phyloP scores from a whole-genome alignment of 2,113 vertebrate species.

The Platycercus adscitus region DNA sequence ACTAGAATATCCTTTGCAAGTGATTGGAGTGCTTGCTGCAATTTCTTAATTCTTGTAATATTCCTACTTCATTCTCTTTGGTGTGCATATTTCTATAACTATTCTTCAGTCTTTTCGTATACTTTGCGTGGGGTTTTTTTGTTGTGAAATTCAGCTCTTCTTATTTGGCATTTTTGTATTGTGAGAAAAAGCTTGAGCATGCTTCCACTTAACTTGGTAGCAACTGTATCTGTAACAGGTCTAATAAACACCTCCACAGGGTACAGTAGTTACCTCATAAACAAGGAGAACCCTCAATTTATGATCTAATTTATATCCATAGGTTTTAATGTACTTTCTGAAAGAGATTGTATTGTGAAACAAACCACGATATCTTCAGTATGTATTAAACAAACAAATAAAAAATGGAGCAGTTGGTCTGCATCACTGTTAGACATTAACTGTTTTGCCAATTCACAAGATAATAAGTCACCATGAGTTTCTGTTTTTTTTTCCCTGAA shows the following conservation, averaged over 20 bases:
- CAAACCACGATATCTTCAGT: not conserved
- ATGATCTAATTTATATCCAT: constrained; percentile 56
- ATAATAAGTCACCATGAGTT: not conserved
- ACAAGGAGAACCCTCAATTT: constrained; percentile 38
- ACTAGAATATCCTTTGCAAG: not conserved
- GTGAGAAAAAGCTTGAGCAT: not conserved
- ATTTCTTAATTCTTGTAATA: not conserved
- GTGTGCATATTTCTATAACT: not conserved
- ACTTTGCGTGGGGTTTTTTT: not conserved
- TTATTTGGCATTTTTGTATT: not conserved
- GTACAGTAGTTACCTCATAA: constrained; percentile 66
- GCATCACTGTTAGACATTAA: not conserved
- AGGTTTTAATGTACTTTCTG: constrained; percentile 22
- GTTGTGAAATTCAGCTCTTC: not conserved
- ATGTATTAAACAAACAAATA: not conserved
- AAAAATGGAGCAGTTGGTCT: not conserved
- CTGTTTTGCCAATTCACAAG: constrained; percentile 5
- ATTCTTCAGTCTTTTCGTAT: not conserved
- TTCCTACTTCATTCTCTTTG: not conserved
- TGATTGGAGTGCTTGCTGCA: not conserved
- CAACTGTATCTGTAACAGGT: constrained; percentile 10
- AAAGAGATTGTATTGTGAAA: constrained; percentile 33
- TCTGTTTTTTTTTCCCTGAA: not conserved
- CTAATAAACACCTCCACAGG: constrained; percentile 65
- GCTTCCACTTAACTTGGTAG: constrained; percentile 38